Percentiles rank a stretch among this genome's conserved stretches.
Evolutionary conservation across 2,113 vertebrate species (phyloP).

Genomic region (Corythornis vintsioides): DNA sequence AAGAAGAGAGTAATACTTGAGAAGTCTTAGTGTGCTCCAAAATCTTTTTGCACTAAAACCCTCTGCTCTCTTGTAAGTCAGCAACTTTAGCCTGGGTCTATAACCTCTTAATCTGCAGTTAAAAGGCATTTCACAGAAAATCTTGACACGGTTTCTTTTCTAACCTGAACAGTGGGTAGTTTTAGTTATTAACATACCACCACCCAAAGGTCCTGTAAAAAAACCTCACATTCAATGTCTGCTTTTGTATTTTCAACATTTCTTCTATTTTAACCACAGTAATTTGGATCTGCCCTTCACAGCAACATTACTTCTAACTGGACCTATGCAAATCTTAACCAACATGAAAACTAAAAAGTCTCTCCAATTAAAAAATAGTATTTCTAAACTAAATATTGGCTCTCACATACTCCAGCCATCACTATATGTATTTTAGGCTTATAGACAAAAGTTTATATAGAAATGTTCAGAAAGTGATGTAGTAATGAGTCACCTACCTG

Average conservation of each 20-base stretch:
- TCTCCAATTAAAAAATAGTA: neutral
- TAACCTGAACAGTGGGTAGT: neutral
- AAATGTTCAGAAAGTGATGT: neutral
- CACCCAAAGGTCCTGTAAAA: neutral
- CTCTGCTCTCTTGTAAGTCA: neutral
- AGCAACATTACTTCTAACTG: neutral
- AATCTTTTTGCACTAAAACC: neutral
- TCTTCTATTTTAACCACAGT: neutral
- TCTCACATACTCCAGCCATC: neutral
- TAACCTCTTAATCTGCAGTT: neutral
- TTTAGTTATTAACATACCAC: neutral
- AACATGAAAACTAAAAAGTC: neutral
- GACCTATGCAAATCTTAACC: neutral
- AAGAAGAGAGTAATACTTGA: neutral
- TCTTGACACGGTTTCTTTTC: neutral
- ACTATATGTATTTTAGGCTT: neutral
- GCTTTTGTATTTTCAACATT: neutral
- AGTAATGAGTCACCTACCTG: conserved; percentile 83
- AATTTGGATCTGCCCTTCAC: neutral
- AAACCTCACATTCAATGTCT: neutral
- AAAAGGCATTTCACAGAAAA: neutral
- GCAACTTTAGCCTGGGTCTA: neutral
- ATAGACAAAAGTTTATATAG: neutral
- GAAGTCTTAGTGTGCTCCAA: neutral
- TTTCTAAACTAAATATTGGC: neutral